A percentile compares a stretch with the other conserved stretches of the same genome.
Evolutionary conservation across 2,888 invertebrate genomes (phyloP).

Genomic region (Erannis defoliaria): DNA sequence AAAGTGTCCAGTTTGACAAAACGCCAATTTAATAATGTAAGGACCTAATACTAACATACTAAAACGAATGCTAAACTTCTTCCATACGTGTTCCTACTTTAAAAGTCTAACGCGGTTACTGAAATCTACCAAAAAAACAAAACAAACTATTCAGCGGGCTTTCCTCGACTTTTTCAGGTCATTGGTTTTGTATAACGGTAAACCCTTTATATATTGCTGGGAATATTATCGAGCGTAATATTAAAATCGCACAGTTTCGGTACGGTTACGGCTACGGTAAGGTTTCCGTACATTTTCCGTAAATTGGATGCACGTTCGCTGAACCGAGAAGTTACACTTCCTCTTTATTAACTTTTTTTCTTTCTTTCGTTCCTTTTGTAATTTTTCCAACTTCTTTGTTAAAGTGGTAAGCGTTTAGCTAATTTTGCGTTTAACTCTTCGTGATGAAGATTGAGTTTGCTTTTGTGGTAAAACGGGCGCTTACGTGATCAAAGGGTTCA

Average conservation of each 20-base stretch:
- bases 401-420: conserved; percentile 13
- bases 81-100: too few species aligned
- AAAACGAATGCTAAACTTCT: background rate
- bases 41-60: too few species aligned
- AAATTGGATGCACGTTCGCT: conserved; percentile 43
- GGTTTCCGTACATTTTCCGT: conserved; percentile 19
- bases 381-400: conserved; percentile 10
- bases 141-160: conserved; percentile 56
- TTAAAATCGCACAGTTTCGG: conserved; percentile 27
- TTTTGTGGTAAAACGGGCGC: conserved; percentile 1
- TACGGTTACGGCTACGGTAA: conserved; percentile 4
- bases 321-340: conserved; percentile 38
- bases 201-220: conserved; percentile 51
- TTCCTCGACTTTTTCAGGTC: conserved; percentile 60
- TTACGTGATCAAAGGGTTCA: conserved; percentile 19
- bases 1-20: too few species aligned
- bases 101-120: background rate
- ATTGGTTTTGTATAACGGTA: conserved; percentile 59
- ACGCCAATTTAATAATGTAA: too few species aligned
- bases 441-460: conserved; percentile 17
- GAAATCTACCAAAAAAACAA: conserved; percentile 35
- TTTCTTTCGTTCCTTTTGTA: conserved; percentile 12
- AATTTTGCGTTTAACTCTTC: conserved; percentile 30
- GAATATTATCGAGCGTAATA: conserved; percentile 47
- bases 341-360: conserved; percentile 36